Conservation (phyloP, 1,140 invertebrate species). For the Drosophila athabasca region DNA sequence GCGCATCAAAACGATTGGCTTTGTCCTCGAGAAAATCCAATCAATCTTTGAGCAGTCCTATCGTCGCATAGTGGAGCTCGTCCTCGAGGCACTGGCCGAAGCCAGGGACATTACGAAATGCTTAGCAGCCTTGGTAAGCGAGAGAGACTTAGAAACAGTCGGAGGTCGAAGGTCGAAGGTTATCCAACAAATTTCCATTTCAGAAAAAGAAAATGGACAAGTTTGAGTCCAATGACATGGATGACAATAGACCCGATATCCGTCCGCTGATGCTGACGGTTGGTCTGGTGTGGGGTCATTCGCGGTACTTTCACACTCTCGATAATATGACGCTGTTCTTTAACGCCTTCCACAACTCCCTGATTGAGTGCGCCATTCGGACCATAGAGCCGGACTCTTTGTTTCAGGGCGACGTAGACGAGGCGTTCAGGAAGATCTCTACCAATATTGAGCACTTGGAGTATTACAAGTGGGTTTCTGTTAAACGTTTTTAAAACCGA, state of each 20-base stretch:
- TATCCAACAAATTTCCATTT: background rate
- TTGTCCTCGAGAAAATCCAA: constrained; percentile 88
- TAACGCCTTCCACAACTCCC: constrained; percentile 88
- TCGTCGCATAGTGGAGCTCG: constrained; percentile 87
- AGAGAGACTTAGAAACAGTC: no score
- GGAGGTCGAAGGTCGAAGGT: no score
- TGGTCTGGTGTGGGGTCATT: constrained; percentile 93
- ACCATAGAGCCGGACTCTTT: constrained; percentile 85
- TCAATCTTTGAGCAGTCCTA: constrained; percentile 90
- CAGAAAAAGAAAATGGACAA: constrained; percentile 86
- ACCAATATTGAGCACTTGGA: constrained; percentile 83
- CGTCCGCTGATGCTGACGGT: constrained; percentile 89
- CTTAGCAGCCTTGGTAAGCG: constrained; percentile 85
- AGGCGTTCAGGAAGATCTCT: constrained; percentile 84
- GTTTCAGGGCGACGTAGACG: constrained; percentile 88
- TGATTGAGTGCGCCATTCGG: constrained; percentile 86
- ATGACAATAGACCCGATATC: constrained; percentile 86
- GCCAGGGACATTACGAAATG: constrained; percentile 88
- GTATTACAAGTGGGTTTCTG: constrained; percentile 74
- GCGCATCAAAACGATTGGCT: constrained; percentile 91
- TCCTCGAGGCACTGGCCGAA: constrained; percentile 87
- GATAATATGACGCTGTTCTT: constrained; percentile 90
- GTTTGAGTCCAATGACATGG: constrained; percentile 89
- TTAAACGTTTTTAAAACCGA: background rate
- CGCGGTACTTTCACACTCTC: constrained; percentile 91